Conservation (phyloP, 2,888 invertebrate species). For the Acronicta alni region DNA sequence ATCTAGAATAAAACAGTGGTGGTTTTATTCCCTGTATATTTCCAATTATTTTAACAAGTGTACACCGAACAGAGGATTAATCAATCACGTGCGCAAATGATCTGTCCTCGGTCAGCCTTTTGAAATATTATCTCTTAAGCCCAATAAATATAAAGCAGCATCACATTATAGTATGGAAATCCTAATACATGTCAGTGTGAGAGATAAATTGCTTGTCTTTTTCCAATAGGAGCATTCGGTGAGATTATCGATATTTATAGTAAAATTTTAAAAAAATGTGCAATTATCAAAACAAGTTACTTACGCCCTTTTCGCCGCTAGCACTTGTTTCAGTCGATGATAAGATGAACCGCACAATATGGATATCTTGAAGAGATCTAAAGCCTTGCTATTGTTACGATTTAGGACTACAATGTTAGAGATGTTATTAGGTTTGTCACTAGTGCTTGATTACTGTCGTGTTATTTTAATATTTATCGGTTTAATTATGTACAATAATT, state of each 20-base stretch:
- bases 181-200: constrained; percentile 44
- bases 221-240: constrained; percentile 15
- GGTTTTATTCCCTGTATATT: constrained; percentile 15
- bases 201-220: constrained; percentile 42
- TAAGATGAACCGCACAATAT: constrained; percentile 11
- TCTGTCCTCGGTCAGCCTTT: constrained; percentile 34
- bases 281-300: too few species aligned
- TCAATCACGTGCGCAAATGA: constrained; percentile 56
- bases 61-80: constrained; percentile 39
- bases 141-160: constrained; percentile 46
- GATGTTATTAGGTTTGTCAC: constrained; percentile 9
- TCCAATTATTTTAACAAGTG: constrained; percentile 52
- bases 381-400: constrained; percentile 26
- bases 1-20: background rate
- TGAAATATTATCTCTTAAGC: constrained; percentile 49
- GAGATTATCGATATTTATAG: background rate
- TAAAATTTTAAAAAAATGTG: background rate
- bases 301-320: background rate
- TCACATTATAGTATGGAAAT: constrained; percentile 43
- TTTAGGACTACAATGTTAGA: constrained; percentile 14
- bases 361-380: background rate
- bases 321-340: constrained; percentile 24
- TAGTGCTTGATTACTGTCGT: background rate
- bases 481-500: too few species aligned
- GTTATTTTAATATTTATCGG: background rate